These are phyloP conservation scores for Oscheius sp. DNA, from an alignment of 2,888 invertebrate species.

Conservation along the genomic window DNA sequence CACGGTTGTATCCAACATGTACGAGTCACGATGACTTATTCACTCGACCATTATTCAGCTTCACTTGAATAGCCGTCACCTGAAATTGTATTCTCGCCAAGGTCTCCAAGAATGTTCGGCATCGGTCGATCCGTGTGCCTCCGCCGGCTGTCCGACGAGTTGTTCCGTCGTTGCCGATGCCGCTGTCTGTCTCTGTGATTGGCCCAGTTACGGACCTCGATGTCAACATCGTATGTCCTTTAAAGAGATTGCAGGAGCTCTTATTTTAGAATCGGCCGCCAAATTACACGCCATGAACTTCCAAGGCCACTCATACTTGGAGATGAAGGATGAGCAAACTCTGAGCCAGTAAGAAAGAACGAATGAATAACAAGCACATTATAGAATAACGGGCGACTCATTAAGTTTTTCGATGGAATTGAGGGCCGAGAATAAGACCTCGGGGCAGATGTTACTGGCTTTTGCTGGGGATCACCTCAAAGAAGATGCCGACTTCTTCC, in stretches of 20 bases:
- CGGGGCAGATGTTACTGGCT: slow-evolving; percentile 38
- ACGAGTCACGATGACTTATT: background rate
- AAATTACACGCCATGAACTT: slow-evolving; percentile 51
- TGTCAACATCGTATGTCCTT: slow-evolving; percentile 31
- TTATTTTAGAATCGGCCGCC: slow-evolving; percentile 8
- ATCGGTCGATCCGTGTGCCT: slow-evolving; percentile 48
- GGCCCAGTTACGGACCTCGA: slow-evolving; percentile 45
- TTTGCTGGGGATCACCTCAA: slow-evolving; percentile 46
- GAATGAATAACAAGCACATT: slow-evolving; percentile 26
- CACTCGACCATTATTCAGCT: slow-evolving; percentile 33
- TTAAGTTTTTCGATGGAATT: slow-evolving; percentile 48
- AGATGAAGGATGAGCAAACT: slow-evolving; percentile 46
- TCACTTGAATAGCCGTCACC: slow-evolving; percentile 45
- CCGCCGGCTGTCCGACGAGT: slow-evolving; percentile 44
- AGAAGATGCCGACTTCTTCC: slow-evolving; percentile 49
- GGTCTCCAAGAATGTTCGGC: slow-evolving; percentile 50
- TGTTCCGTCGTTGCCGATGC: slow-evolving; percentile 46
- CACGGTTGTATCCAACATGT: slow-evolving; percentile 50
- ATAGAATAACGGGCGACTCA: slow-evolving; percentile 52
- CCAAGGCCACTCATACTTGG: slow-evolving; percentile 49
- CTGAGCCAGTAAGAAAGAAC: slow-evolving; percentile 54
- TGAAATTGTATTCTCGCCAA: slow-evolving; percentile 37
- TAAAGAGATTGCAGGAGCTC: background rate
- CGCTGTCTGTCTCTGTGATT: slow-evolving; percentile 51
- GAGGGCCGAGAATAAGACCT: slow-evolving; percentile 44